phyloP scores from a whole-genome alignment of 2,797 vertebrate genomes.

The Taeniopygia guttata region DNA sequence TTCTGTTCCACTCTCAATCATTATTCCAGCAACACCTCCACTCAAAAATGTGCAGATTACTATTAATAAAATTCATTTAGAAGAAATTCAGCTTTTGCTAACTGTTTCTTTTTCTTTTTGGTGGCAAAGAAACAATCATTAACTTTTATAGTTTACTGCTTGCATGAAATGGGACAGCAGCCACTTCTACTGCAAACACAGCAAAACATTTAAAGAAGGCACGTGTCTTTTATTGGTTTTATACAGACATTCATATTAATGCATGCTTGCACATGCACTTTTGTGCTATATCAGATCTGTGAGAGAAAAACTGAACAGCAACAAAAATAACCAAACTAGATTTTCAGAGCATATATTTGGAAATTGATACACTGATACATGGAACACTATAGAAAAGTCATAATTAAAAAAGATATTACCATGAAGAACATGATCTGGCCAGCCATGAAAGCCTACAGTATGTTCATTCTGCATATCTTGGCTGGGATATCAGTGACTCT shows the following conservation, averaged over 20 bases:
- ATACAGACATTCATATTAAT: not conserved
- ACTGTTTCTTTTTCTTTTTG: not conserved
- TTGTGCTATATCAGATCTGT: not conserved
- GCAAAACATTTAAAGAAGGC: not conserved
- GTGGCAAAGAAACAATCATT: not conserved
- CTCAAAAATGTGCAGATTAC: not conserved
- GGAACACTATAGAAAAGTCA: not conserved
- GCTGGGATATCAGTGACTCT: not conserved
- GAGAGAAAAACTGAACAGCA: not conserved
- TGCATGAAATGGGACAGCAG: not conserved
- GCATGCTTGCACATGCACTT: not conserved
- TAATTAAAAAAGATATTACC: not conserved
- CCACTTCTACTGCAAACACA: not conserved
- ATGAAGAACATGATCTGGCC: not conserved
- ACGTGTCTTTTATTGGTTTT: not conserved
- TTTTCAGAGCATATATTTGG: not conserved
- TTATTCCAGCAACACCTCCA: not conserved
- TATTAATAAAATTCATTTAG: not conserved
- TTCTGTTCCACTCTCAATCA: not conserved
- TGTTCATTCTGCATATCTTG: not conserved
- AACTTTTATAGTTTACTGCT: conserved; percentile 11
- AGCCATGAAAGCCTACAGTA: not conserved
- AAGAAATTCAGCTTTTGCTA: not conserved
- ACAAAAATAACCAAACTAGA: not conserved
- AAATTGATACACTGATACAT: not conserved